Percentiles rank a stretch among this genome's conserved stretches.
Evolutionary conservation across 37 sponge, comb jelly and placozoan species (phyloP).

Genomic region (Axinella damicornis): DNA sequence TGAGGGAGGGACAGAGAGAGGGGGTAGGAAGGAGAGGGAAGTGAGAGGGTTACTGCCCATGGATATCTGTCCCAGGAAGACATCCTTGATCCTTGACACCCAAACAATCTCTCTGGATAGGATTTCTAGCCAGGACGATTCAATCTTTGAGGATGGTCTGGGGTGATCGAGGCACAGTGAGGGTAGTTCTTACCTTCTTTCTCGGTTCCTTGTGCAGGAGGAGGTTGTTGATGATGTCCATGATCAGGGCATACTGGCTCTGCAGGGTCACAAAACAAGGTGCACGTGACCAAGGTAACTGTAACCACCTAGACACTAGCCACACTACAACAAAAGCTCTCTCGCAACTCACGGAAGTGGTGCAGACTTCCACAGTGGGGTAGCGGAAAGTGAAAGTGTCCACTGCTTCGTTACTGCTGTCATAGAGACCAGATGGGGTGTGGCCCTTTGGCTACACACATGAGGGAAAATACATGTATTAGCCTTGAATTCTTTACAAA

Average conservation of each 20-base stretch:
- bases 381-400: constrained; percentile 86
- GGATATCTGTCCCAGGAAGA: no score
- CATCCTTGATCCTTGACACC: no score
- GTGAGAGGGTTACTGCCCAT: no score
- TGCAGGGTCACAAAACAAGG: constrained; percentile 18
- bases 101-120: no score
- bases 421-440: background rate
- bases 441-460: constrained; percentile 5
- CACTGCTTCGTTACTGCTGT: constrained; percentile 48
- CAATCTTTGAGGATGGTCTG: no score
- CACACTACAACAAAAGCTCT: no score
- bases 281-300: no score
- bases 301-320: no score
- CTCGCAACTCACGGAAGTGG: constrained; percentile 77
- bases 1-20: background rate
- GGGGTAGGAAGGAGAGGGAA: background rate
- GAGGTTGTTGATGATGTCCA: constrained; percentile 92
- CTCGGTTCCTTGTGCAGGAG: constrained; percentile 87
- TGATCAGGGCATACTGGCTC: constrained; percentile 82
- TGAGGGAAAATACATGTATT: no score
- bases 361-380: constrained; percentile 76
- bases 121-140: no score
- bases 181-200: constrained; percentile 72
- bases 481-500: no score
- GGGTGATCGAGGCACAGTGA: no score